phyloP scores from a whole-genome alignment of 2,888 invertebrate genomes.

The Stenodema calcarata region DNA sequence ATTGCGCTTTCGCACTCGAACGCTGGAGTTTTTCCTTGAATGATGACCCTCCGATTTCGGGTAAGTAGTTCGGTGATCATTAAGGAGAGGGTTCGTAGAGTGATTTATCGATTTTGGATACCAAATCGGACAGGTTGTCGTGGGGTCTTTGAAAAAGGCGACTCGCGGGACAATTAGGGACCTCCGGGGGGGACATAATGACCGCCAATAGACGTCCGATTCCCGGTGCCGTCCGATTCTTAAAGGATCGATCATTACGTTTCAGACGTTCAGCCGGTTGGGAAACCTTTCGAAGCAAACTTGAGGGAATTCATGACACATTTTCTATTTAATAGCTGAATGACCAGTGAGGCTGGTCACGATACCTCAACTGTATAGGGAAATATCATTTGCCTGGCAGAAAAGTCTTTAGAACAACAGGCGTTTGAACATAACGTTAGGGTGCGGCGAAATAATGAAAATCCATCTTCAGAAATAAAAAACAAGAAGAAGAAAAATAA shows the following conservation, averaged over 20 bases:
- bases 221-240: neutral
- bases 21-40: neutral
- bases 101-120: neutral
- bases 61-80: neutral
- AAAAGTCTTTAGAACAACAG: too few relatives aligned
- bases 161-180: neutral
- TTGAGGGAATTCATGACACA: neutral
- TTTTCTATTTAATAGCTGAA: too few relatives aligned
- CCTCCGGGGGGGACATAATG: neutral
- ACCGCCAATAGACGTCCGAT: neutral
- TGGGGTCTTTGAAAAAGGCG: neutral
- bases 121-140: neutral
- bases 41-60: neutral
- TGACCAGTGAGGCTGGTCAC: too few relatives aligned
- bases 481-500: too few relatives aligned
- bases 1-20: neutral
- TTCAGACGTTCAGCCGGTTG: neutral
- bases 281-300: neutral
- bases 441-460: too few relatives aligned
- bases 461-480: too few relatives aligned
- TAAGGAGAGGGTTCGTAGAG: neutral
- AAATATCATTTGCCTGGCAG: too few relatives aligned
- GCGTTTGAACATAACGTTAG: too few relatives aligned
- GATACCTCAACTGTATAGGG: too few relatives aligned
- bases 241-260: neutral